Percentiles rank a stretch among this genome's conserved stretches.
phyloP scores from a whole-genome alignment of 2,797 vertebrate species.

The Leptodactylus fallax region DNA sequence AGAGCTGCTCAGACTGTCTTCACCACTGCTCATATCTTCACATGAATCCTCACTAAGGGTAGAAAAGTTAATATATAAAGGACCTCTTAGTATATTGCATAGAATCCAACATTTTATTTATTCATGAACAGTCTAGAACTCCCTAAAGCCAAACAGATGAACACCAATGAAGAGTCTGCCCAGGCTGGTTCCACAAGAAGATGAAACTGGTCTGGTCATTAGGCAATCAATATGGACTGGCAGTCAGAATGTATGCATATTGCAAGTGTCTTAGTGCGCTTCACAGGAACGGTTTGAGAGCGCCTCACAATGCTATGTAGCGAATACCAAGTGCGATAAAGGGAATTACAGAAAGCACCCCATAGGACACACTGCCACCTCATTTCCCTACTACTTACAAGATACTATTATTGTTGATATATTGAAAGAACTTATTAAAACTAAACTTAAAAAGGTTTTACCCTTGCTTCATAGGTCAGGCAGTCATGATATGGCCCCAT shows the following conservation, averaged over 20 bases:
- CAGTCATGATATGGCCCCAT: no score
- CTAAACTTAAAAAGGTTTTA: no score
- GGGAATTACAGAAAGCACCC: not conserved
- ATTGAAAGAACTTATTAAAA: no score
- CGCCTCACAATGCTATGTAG: no score
- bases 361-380: not conserved
- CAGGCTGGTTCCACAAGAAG: not conserved
- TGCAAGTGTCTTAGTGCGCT: no score
- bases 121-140: not conserved
- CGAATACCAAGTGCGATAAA: not conserved
- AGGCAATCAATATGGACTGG: not conserved
- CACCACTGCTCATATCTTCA: slow-evolving; percentile 93
- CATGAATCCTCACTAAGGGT: slow-evolving; percentile 87
- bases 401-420: no score
- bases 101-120: not conserved
- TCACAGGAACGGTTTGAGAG: no score
- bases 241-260: no score
- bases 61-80: slow-evolving; percentile 25
- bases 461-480: no score
- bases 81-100: not conserved
- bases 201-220: not conserved
- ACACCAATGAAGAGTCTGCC: not conserved
- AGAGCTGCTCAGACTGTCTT: slow-evolving; percentile 91
- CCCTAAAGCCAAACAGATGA: not conserved
- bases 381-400: no score